Evolutionary conservation across 2,113 vertebrate genomes (phyloP).

Genomic region (Atherinomorus stipes): DNA sequence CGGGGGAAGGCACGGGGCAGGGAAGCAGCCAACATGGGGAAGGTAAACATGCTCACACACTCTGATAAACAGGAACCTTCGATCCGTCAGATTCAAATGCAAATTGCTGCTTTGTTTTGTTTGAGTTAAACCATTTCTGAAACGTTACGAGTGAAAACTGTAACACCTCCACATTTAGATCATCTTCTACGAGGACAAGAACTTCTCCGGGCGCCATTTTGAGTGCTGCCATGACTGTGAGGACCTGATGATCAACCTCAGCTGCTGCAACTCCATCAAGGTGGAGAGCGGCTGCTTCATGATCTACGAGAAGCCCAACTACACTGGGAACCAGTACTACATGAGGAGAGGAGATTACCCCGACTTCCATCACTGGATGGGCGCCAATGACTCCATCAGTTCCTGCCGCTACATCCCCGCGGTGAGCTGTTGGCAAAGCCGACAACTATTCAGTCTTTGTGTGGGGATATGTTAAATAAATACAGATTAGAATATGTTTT

Average conservation of each 20-base stretch:
- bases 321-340: conserved; percentile 71
- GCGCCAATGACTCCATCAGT: conserved; percentile 48
- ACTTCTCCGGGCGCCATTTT: conserved; percentile 67
- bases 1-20: background rate
- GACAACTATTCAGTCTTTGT: too few relatives aligned
- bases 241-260: conserved; percentile 63
- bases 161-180: conserved; percentile 58
- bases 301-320: conserved; percentile 74
- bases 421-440: conserved; percentile 46
- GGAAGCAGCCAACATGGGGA: conserved; percentile 61
- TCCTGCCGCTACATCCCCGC: conserved; percentile 67
- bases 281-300: conserved; percentile 79
- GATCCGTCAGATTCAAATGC: too few relatives aligned
- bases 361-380: conserved; percentile 60
- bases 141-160: background rate
- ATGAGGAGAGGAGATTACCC: conserved; percentile 71
- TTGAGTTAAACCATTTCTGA: too few relatives aligned
- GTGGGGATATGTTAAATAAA: too few relatives aligned
- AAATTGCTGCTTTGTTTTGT: too few relatives aligned
- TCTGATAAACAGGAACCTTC: too few relatives aligned
- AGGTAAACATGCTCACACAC: conserved; percentile 62
- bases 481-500: too few relatives aligned
- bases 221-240: conserved; percentile 68
- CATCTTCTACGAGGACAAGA: conserved; percentile 75
- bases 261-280: conserved; percentile 71